Evolutionary conservation across 1,140 invertebrate species (phyloP).

Genomic region (Drosophila pruinosa): DNA sequence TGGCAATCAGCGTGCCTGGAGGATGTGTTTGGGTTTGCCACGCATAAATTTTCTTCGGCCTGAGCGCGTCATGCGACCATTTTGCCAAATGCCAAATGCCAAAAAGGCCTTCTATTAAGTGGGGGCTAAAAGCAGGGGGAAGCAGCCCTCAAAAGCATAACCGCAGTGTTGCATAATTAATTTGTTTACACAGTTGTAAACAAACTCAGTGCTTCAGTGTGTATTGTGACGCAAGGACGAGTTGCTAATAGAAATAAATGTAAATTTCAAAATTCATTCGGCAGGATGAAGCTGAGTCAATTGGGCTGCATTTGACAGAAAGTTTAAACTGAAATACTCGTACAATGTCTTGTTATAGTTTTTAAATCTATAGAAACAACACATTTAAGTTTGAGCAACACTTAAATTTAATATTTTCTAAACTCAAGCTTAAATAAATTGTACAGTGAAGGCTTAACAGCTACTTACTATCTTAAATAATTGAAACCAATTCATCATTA

Average conservation of each 20-base stretch:
- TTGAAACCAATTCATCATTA: too few relatives aligned
- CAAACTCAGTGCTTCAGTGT: slow-evolving; percentile 44
- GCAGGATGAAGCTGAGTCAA: too few relatives aligned
- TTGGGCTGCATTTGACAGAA: background rate
- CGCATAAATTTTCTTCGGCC: slow-evolving; percentile 75
- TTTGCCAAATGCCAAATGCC: slow-evolving; percentile 64
- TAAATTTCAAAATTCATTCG: background rate
- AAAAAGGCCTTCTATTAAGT: slow-evolving; percentile 64
- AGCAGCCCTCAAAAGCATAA: background rate
- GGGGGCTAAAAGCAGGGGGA: background rate
- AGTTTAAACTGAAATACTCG: background rate
- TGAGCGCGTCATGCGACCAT: slow-evolving; percentile 51
- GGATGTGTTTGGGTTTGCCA: slow-evolving; percentile 66
- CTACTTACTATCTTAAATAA: background rate
- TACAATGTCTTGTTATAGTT: too few relatives aligned
- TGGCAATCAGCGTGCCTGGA: slow-evolving; percentile 40
- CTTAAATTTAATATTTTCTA: too few relatives aligned
- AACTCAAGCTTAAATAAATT: background rate
- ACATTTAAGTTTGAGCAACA: too few relatives aligned
- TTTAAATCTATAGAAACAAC: too few relatives aligned
- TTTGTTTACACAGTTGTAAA: slow-evolving; percentile 81
- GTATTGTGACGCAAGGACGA: slow-evolving; percentile 5
- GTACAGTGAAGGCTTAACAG: background rate
- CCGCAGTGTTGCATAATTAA: slow-evolving; percentile 69
- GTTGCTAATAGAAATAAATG: slow-evolving; percentile 37